Conservation (phyloP, 2,888 invertebrate species). For the Drosophila algonquin region DNA sequence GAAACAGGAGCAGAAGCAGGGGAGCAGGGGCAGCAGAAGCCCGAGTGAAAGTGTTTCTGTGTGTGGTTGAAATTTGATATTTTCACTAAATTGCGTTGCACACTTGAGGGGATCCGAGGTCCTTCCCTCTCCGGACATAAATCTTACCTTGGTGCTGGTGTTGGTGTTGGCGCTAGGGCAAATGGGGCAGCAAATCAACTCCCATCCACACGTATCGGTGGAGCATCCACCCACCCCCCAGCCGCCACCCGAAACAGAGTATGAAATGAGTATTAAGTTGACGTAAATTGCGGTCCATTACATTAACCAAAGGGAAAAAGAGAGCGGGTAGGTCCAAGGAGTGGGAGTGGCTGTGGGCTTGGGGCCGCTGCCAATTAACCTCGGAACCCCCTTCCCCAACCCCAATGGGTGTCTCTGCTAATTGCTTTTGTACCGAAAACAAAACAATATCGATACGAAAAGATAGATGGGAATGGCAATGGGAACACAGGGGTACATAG, state of each 20-base stretch:
- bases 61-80: slow-evolving; percentile 78
- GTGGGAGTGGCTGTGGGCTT: background rate
- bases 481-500: background rate
- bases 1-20: background rate
- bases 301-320: slow-evolving; percentile 74
- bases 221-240: background rate
- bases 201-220: slow-evolving; percentile 19
- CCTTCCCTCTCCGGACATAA: slow-evolving; percentile 55
- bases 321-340: too few species aligned
- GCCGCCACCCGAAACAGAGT: background rate
- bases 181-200: slow-evolving; percentile 69
- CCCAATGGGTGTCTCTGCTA: slow-evolving; percentile 51
- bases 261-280: slow-evolving; percentile 78
- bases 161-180: slow-evolving; percentile 53
- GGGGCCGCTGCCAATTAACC: slow-evolving; percentile 58
- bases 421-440: slow-evolving; percentile 54
- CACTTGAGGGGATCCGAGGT: slow-evolving; percentile 61
- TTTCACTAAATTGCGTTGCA: slow-evolving; percentile 79
- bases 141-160: slow-evolving; percentile 65
- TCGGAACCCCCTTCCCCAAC: background rate
- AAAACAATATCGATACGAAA: slow-evolving; percentile 22
- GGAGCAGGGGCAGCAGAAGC: background rate
- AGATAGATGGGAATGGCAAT: background rate
- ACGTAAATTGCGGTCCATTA: slow-evolving; percentile 82
- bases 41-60: slow-evolving; percentile 44